phyloP scores from a whole-genome alignment of 2,113 vertebrate species.

The Herpetotheres cachinnans region DNA sequence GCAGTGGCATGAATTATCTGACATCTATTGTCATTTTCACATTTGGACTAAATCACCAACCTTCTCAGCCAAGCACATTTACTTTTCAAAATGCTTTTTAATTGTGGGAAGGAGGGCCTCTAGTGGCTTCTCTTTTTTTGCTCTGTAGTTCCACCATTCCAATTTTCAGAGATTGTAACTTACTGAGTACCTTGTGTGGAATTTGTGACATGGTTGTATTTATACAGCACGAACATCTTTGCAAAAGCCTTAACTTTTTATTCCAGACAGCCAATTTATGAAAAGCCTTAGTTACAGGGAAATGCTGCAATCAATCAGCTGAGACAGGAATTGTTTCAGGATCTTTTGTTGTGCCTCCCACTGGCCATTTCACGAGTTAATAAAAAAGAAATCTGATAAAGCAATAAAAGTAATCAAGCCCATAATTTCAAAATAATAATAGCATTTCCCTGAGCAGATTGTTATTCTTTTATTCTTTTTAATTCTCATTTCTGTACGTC shows the following conservation, averaged over 20 bases:
- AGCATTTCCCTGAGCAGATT: constrained; percentile 50
- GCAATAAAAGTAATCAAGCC: constrained; percentile 62
- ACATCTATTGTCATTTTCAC: background rate
- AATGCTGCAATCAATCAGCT: constrained; percentile 30
- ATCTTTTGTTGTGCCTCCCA: background rate
- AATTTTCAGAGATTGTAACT: background rate
- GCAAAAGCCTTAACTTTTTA: constrained; percentile 19
- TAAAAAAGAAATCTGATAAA: constrained; percentile 52
- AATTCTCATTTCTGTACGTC: constrained; percentile 53
- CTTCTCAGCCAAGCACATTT: background rate
- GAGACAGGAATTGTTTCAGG: background rate
- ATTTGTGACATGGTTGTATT: background rate
- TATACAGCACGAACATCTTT: background rate
- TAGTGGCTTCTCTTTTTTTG: background rate
- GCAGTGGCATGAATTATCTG: background rate
- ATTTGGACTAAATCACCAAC: background rate
- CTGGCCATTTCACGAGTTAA: constrained; percentile 30
- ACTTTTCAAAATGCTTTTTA: background rate
- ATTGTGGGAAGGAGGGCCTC: background rate
- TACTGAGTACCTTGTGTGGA: background rate
- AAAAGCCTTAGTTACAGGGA: constrained; percentile 38
- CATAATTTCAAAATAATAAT: constrained; percentile 58
- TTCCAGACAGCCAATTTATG: background rate
- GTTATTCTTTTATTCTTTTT: constrained; percentile 56
- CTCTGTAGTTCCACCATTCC: constrained; percentile 18